Evolutionary conservation across 2,888 invertebrate species (phyloP).

Genomic region (Eupeodes latifasciatus): DNA sequence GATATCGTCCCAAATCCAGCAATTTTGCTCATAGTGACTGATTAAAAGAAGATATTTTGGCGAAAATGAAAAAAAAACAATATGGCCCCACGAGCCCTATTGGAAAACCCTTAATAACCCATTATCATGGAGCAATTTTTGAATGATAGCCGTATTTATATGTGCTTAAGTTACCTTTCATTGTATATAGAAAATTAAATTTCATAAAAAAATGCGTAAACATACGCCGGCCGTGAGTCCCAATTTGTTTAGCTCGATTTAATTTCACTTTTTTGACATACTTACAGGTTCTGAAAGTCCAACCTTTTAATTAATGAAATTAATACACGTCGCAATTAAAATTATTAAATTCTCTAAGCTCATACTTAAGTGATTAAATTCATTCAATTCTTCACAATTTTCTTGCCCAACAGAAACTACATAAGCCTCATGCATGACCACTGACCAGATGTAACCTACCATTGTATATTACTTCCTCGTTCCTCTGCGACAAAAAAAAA

Average conservation of each 20-base stretch:
- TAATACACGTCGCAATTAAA: slow-evolving; percentile 54
- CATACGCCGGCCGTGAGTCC: slow-evolving; percentile 51
- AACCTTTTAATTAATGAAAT: slow-evolving; percentile 49
- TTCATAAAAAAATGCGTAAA: slow-evolving; percentile 1
- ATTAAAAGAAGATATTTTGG: no score
- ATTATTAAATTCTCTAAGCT: slow-evolving; percentile 4
- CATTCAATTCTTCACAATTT: slow-evolving; percentile 8
- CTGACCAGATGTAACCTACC: not conserved
- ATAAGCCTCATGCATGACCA: not conserved
- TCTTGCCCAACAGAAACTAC: not conserved
- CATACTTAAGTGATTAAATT: slow-evolving; percentile 33
- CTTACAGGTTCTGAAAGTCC: not conserved
- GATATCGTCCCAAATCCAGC: no score
- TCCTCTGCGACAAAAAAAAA: slow-evolving; percentile 4
- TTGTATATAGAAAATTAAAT: not conserved
- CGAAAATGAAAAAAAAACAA: no score
- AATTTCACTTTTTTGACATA: slow-evolving; percentile 42
- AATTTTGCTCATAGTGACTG: no score
- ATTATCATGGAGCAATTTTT: no score
- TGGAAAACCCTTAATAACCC: no score
- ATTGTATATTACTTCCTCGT: slow-evolving; percentile 40
- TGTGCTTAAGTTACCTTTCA: no score
- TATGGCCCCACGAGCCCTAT: no score
- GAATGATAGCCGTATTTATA: no score
- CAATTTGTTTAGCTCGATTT: not conserved